phyloP scores from a whole-genome alignment of 1,140 invertebrate genomes.

The Hesperophylax magnus region DNA sequence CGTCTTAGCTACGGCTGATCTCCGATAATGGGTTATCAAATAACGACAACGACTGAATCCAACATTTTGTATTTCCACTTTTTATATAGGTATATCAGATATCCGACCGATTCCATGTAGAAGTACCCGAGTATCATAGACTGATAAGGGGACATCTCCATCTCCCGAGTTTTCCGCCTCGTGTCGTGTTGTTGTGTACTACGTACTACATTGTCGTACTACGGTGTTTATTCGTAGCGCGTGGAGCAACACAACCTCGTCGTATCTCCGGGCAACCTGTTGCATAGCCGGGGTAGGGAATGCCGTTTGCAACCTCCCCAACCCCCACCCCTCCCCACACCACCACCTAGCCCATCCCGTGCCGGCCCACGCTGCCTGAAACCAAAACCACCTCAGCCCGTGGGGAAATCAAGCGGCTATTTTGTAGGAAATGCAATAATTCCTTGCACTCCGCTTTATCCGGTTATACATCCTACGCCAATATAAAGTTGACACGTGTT shows the following conservation, averaged over 20 bases:
- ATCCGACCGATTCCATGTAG: too few species aligned
- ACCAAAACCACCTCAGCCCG: too few species aligned
- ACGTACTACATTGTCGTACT: slow-evolving; percentile 1
- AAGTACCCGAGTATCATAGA: too few species aligned
- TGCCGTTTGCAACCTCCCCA: background rate
- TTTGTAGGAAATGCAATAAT: slow-evolving; percentile 7
- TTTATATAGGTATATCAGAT: too few species aligned
- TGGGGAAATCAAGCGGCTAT: slow-evolving; percentile 24
- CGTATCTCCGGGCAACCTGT: slow-evolving; percentile 17
- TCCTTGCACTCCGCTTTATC: background rate
- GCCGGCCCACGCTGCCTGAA: background rate
- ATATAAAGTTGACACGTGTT: slow-evolving; percentile 4
- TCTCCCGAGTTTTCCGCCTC: background rate
- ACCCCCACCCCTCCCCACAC: background rate
- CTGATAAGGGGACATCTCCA: too few species aligned
- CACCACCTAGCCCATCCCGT: background rate
- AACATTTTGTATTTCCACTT: too few species aligned
- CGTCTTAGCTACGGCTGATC: too few species aligned
- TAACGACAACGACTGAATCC: too few species aligned
- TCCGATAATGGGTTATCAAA: too few species aligned
- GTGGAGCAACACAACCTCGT: slow-evolving; percentile 2
- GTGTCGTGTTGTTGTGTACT: too few species aligned
- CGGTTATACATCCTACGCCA: background rate
- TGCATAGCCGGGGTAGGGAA: background rate
- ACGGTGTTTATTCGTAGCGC: slow-evolving; percentile 1